Evolutionary conservation across 2,888 invertebrate species (phyloP).

Genomic region (Agonum fuliginosum): DNA sequence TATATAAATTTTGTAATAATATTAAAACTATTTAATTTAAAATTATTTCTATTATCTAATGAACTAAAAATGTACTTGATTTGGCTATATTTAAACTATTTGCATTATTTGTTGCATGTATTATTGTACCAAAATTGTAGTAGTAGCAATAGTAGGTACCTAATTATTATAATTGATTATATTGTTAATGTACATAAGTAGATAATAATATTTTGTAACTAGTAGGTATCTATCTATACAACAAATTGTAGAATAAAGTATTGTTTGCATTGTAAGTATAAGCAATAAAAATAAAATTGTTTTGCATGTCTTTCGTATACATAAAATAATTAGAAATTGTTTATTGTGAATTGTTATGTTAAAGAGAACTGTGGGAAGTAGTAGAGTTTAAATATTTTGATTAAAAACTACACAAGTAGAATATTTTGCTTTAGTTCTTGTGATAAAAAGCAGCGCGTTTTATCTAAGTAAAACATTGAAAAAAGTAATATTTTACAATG

Average conservation of each 20-base stretch:
- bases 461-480: constrained; percentile 15
- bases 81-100: too few species aligned
- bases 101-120: too few species aligned
- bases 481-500: constrained; percentile 16
- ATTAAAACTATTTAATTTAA: too few species aligned
- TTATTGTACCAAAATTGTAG: too few species aligned
- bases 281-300: neutral
- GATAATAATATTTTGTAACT: too few species aligned
- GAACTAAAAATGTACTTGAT: too few species aligned
- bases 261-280: neutral
- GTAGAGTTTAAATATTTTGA: constrained; percentile 3
- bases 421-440: constrained; percentile 12
- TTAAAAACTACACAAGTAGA: constrained; percentile 18
- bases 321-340: constrained; percentile 13
- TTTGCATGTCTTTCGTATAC: neutral
- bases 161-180: too few species aligned
- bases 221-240: too few species aligned
- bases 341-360: neutral
- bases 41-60: too few species aligned
- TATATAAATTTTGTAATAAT: too few species aligned
- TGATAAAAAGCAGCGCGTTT: constrained; percentile 12
- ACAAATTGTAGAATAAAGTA: neutral
- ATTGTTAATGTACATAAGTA: too few species aligned
- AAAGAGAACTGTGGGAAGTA: constrained; percentile 3
- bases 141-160: too few species aligned